Conservation (phyloP, 2,113 vertebrate species). For the Amphiprion ocellaris region DNA sequence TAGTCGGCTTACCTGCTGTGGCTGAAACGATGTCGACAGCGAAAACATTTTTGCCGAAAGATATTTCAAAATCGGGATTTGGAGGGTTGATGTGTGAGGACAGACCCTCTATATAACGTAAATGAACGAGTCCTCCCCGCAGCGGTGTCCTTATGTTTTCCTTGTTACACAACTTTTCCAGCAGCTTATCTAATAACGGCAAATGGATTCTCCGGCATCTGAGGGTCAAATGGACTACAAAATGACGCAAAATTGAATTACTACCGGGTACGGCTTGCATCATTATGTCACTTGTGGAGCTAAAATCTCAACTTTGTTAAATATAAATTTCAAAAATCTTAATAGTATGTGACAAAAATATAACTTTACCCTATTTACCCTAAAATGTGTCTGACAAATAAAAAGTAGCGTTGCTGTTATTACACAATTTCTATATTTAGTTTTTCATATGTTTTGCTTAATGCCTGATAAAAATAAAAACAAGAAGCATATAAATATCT, state of each 20-base stretch:
- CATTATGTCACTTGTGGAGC: not conserved
- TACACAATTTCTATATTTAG: not conserved
- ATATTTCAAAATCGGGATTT: not conserved
- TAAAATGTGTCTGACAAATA: too few species aligned
- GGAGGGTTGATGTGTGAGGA: conserved; percentile 10
- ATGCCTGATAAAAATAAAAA: conserved; percentile 41
- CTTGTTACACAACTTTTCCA: conserved; percentile 68
- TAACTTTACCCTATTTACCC: too few species aligned
- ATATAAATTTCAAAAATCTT: not conserved
- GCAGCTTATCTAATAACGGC: conserved; percentile 45
- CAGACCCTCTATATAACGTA: conserved; percentile 9
- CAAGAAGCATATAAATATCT: fast-evolving
- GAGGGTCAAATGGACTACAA: conserved; percentile 76
- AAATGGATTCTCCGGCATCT: conserved; percentile 67
- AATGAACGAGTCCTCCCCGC: conserved; percentile 7
- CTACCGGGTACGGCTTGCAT: conserved; percentile 24
- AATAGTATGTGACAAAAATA: not conserved
- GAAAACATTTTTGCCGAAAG: conserved; percentile 77
- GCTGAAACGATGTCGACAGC: conserved; percentile 77
- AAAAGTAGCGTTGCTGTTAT: not conserved
- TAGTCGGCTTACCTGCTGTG: conserved; percentile 77
- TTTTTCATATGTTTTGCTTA: not conserved
- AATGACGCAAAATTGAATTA: conserved; percentile 33
- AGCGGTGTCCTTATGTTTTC: conserved; percentile 56
- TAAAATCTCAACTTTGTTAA: fast-evolving